These are phyloP conservation scores for Agrochola litura DNA, from an alignment of 2,888 invertebrate species.

Conservation along the genomic window DNA sequence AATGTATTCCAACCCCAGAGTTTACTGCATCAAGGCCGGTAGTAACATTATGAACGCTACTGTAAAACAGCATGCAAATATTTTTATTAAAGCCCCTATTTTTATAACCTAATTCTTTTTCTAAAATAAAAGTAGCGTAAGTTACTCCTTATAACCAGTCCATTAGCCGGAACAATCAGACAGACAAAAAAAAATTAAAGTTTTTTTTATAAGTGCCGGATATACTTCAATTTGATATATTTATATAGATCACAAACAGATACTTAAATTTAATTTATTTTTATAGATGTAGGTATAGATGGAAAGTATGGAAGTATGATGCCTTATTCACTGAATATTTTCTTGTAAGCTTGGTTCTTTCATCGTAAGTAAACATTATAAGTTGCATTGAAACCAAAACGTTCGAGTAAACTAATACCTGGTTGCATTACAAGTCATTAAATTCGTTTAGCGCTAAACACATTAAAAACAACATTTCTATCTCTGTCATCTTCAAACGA, in stretches of 20 bases:
- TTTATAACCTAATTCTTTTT: too few relatives aligned
- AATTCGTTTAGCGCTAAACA: not conserved
- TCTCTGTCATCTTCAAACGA: not conserved
- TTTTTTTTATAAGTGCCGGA: too few relatives aligned
- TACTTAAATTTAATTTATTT: too few relatives aligned
- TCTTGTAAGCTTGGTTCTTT: not conserved
- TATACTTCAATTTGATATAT: too few relatives aligned
- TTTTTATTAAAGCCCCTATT: not conserved
- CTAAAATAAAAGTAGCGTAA: too few relatives aligned
- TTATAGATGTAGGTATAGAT: too few relatives aligned
- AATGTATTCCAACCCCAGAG: constrained; percentile 26
- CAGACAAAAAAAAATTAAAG: too few relatives aligned
- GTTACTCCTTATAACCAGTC: too few relatives aligned
- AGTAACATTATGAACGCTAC: constrained; percentile 13
- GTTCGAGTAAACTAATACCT: not conserved
- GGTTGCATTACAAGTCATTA: not conserved
- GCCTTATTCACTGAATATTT: constrained; percentile 4
- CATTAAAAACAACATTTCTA: not conserved
- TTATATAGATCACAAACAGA: too few relatives aligned
- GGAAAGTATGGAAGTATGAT: not conserved
- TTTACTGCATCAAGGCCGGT: constrained; percentile 28
- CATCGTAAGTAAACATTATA: not conserved
- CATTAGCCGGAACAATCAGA: too few relatives aligned
- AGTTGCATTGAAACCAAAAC: too few relatives aligned
- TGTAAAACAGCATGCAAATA: constrained; percentile 14